Conservation (phyloP, 1,140 invertebrate genomes). For the Philotrypesis tridentata region DNA sequence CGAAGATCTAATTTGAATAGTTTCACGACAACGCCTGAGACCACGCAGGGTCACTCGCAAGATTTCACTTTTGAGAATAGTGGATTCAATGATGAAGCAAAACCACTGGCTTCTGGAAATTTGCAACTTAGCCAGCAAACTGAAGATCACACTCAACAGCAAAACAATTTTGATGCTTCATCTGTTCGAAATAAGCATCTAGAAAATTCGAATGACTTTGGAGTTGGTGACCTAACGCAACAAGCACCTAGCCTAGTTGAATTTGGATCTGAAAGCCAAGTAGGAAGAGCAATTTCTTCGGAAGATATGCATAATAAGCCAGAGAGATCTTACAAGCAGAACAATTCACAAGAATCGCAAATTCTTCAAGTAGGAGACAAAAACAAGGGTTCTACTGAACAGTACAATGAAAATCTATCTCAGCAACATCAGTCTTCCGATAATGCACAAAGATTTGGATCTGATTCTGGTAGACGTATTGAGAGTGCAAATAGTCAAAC, state of each 20-base stretch:
- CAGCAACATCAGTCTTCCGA: not conserved
- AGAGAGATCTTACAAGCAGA: not conserved
- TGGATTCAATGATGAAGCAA: conserved; percentile 1
- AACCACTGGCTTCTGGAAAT: not conserved
- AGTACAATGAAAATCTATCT: conserved; percentile 11
- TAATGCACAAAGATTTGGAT: not conserved
- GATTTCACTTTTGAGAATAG: not conserved
- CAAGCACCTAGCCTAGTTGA: not conserved
- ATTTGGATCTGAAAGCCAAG: conserved; percentile 10
- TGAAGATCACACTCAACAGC: not conserved
- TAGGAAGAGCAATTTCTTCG: not conserved
- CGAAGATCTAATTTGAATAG: not conserved
- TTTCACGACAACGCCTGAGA: not conserved
- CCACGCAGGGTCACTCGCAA: not conserved
- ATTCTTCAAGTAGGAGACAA: not conserved
- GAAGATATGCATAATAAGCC: not conserved
- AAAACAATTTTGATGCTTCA: not conserved
- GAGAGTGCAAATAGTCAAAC: not conserved
- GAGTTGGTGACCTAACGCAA: not conserved
- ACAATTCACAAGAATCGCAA: not conserved
- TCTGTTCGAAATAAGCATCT: not conserved
- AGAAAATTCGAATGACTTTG: not conserved
- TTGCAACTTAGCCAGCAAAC: not conserved
- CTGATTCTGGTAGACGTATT: not conserved
- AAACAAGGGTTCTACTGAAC: not conserved